These are phyloP conservation scores for Drosophila sucinea DNA, from an alignment of 1,140 invertebrate species.

Conservation along the genomic window DNA sequence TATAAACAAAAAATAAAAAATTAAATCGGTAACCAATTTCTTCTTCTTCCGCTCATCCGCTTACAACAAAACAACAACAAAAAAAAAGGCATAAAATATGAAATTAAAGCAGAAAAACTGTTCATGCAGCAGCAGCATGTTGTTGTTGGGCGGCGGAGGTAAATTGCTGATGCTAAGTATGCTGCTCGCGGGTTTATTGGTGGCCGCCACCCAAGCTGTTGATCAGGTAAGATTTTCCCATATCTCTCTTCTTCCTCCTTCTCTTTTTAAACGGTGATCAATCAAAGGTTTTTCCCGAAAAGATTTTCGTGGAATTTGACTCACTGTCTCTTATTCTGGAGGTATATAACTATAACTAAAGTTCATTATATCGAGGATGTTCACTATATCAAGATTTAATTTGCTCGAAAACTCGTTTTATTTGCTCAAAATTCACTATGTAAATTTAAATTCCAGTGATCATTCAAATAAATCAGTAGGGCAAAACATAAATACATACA, in stretches of 20 bases:
- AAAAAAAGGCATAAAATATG: conserved; percentile 48
- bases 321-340: too few species aligned
- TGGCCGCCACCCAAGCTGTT: conserved; percentile 67
- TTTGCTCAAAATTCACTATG: too few species aligned
- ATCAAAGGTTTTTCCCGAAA: conserved; percentile 5
- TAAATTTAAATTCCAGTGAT: too few species aligned
- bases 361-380: too few species aligned
- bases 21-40: background rate
- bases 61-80: conserved; percentile 24
- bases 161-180: conserved; percentile 52
- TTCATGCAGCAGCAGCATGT: conserved; percentile 37
- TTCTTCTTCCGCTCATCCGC: conserved; percentile 14
- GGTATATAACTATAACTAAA: too few species aligned
- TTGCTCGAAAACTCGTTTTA: too few species aligned
- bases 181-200: conserved; percentile 57
- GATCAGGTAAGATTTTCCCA: conserved; percentile 60
- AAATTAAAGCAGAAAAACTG: conserved; percentile 68
- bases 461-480: too few species aligned
- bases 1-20: background rate
- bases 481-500: too few species aligned
- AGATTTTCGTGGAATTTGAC: background rate
- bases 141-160: conserved; percentile 33
- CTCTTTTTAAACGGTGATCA: background rate
- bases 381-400: too few species aligned
- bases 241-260: background rate